Conservation (phyloP, 2,113 vertebrate genomes). For the Mystacornis crossleyi region DNA sequence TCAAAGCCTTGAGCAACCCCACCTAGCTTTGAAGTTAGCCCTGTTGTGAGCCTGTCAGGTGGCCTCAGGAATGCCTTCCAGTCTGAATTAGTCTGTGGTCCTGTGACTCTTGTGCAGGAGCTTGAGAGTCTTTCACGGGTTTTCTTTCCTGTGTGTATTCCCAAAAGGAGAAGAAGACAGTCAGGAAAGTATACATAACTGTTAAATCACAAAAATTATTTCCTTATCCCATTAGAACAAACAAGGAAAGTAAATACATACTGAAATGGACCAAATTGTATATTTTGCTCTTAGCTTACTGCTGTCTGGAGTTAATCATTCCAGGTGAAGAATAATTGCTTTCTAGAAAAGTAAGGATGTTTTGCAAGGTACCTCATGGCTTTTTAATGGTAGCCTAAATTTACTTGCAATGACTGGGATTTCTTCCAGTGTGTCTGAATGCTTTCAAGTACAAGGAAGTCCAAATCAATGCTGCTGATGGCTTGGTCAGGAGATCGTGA, state of each 20-base stretch:
- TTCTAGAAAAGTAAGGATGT: not conserved
- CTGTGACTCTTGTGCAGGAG: not conserved
- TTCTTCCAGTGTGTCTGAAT: not conserved
- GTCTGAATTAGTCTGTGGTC: not conserved
- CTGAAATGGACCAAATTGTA: not conserved
- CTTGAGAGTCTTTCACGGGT: not conserved
- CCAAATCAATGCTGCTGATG: not conserved
- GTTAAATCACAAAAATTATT: not conserved
- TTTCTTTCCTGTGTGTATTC: not conserved
- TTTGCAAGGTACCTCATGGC: not conserved
- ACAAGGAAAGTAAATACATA: not conserved
- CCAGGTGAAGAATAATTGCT: not conserved
- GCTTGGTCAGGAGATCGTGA: not conserved
- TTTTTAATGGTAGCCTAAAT: not conserved
- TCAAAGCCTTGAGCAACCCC: not conserved
- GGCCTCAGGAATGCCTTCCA: not conserved
- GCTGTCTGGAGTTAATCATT: not conserved
- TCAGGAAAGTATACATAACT: not conserved
- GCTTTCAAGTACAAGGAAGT: constrained; percentile 31
- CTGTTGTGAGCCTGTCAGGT: not conserved
- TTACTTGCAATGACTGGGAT: not conserved
- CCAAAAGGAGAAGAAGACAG: not conserved
- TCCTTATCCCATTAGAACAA: not conserved
- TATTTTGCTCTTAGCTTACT: not conserved
- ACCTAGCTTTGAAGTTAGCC: not conserved